phyloP scores from a whole-genome alignment of 2,888 invertebrate species.

The Lasioglossum marginatum region DNA sequence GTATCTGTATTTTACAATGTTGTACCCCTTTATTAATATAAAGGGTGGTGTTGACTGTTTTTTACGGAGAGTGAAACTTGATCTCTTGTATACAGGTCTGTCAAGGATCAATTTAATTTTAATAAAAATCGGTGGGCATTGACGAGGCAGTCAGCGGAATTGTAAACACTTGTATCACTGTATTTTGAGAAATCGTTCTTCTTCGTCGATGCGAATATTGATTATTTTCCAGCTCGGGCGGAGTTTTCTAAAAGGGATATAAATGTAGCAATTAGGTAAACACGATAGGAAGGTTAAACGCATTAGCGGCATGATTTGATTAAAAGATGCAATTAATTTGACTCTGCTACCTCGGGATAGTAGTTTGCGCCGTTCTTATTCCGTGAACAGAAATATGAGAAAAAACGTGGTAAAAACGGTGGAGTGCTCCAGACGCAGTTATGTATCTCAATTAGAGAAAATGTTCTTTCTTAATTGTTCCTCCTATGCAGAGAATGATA shows the following conservation, averaged over 20 bases:
- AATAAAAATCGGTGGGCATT: no score
- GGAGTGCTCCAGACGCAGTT: not conserved
- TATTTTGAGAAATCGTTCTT: not conserved
- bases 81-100: no score
- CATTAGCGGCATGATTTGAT: not conserved
- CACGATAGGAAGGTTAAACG: not conserved
- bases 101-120: no score
- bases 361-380: not conserved
- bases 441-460: constrained; percentile 2
- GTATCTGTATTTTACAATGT: no score
- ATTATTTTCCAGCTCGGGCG: not conserved
- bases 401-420: no score
- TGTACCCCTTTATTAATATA: no score
- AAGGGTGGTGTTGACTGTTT: no score
- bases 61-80: no score
- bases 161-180: not conserved
- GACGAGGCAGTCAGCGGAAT: no score
- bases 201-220: not conserved
- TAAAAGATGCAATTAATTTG: constrained; percentile 2
- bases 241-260: not conserved
- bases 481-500: not conserved
- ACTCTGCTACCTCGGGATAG: not conserved
- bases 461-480: not conserved
- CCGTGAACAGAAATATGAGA: not conserved
- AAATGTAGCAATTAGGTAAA: not conserved